Base-by-base conservation (phyloP, 2,888 invertebrate species). In the Xiphydria camelus region DNA sequence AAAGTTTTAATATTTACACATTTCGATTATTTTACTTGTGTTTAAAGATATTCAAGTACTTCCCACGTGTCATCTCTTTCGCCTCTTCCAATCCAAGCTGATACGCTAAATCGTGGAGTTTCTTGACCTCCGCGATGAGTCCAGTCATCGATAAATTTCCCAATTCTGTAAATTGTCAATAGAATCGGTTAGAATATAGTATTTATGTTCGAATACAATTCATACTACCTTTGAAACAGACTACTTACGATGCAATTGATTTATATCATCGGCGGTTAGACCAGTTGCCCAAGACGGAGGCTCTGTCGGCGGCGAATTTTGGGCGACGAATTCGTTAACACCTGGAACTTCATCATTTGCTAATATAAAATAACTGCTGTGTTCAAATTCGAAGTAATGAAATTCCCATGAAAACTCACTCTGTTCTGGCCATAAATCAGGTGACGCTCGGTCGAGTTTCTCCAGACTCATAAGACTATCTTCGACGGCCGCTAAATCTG, bases 401-500 rank as follows among this genome's bases (percentile, higher is more conserved):
- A 12, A 29, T 20, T 6, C 12, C 12, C 31, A 21, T 5, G n/a
- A 17, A 41, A 43, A 79, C 86, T 85, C 82, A 94, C 94, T 90
- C 80, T 91, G 90, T 77, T 95, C 94, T 17, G 95, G 95, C 96
- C 96, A 97, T 65, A 96, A 77, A 72, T 96, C 94, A 21, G 96
- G 96, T 2, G 96, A 96, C n/a, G 91, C 86, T 61, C 96, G 83
- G 76, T 94, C 94, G 61, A 97, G 78, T 72, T 91, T 93, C 78
- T 97, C 96, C 68, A 89, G 81, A 68, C 94, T 93, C 63, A 93
- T 80, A 47, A 96, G 81, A 71, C 85, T 88, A 68, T 88, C 87
- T 72, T 90, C 91, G 45, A 77, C 68, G 25, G 76, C 75, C 43
- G 61, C 61, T 35, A 71, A 42, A 25, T 74, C 69, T 65, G 40